Percentiles rank a stretch among this genome's conserved stretches.
phyloP scores from a whole-genome alignment of 2,113 vertebrate genomes.

The Myotis brandtii region DNA sequence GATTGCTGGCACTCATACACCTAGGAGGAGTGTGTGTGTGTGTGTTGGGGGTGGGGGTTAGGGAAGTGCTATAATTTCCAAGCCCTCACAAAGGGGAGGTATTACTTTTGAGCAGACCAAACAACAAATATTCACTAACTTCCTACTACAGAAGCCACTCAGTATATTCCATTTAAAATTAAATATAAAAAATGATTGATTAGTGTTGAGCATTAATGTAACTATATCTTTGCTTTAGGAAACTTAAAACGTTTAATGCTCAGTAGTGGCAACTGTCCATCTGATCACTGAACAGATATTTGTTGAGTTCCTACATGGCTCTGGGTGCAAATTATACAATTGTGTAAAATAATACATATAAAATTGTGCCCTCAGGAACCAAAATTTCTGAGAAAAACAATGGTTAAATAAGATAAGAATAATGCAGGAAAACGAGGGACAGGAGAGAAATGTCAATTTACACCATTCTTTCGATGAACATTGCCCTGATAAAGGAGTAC shows the following conservation, averaged over 20 bases:
- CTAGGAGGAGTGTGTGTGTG: background rate
- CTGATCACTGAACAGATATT: background rate
- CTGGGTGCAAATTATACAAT: background rate
- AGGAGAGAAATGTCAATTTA: background rate
- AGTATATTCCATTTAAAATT: background rate
- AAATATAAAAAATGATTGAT: background rate
- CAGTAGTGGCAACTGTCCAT: background rate
- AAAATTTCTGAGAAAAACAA: background rate
- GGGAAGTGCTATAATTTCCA: background rate
- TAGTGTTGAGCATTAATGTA: background rate
- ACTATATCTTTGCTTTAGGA: background rate
- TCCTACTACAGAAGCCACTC: background rate
- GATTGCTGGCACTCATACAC: background rate
- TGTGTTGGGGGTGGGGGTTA: accelerated
- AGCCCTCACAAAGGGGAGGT: background rate
- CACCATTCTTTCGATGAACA: background rate
- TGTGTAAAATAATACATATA: background rate
- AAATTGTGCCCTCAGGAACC: background rate
- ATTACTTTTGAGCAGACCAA: background rate
- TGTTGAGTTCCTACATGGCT: background rate
- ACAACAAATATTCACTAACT: background rate
- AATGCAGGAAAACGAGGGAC: background rate
- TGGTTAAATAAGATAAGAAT: background rate
- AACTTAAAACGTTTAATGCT: background rate
- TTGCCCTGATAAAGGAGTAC: background rate